Percentiles rank a stretch among this genome's conserved stretches.
These are phyloP conservation scores for Lepidurus arcticus DNA, from an alignment of 1,140 invertebrate species.

Conservation along the genomic window DNA sequence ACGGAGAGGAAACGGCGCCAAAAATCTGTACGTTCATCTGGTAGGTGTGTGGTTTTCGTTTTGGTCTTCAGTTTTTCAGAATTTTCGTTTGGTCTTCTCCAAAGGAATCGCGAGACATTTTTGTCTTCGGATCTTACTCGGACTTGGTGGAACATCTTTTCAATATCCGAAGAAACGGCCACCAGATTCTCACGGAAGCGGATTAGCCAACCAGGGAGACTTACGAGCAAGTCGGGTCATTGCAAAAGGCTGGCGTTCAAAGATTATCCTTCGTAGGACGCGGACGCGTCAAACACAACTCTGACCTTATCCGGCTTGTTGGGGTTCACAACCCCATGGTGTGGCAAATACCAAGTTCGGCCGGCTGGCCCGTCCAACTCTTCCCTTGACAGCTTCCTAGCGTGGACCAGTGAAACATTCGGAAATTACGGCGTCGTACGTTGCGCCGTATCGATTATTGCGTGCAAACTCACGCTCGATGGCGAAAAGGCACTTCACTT, in stretches of 20 bases:
- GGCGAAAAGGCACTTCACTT: background rate
- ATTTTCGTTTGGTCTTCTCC: too few species aligned
- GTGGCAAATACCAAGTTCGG: constrained; percentile 24
- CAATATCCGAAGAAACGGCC: too few species aligned
- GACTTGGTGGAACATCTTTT: too few species aligned
- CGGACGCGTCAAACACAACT: constrained; percentile 29
- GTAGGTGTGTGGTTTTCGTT: too few species aligned
- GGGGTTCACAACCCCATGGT: constrained; percentile 17
- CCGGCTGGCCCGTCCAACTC: background rate
- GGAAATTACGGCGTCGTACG: background rate
- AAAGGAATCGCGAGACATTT: too few species aligned
- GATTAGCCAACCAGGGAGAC: background rate
- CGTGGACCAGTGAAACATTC: constrained; percentile 1
- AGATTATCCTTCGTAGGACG: background rate
- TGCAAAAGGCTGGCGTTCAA: constrained; percentile 7
- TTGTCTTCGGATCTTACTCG: too few species aligned
- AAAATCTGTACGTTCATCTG: too few species aligned
- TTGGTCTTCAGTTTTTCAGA: too few species aligned
- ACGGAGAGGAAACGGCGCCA: too few species aligned
- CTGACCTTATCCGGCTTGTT: constrained; percentile 30
- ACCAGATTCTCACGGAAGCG: background rate
- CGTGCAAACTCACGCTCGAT: background rate
- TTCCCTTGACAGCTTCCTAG: background rate
- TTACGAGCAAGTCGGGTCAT: background rate
- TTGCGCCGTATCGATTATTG: background rate